Conservation (phyloP, 2,888 invertebrate genomes). For the Stenurella melanura region DNA sequence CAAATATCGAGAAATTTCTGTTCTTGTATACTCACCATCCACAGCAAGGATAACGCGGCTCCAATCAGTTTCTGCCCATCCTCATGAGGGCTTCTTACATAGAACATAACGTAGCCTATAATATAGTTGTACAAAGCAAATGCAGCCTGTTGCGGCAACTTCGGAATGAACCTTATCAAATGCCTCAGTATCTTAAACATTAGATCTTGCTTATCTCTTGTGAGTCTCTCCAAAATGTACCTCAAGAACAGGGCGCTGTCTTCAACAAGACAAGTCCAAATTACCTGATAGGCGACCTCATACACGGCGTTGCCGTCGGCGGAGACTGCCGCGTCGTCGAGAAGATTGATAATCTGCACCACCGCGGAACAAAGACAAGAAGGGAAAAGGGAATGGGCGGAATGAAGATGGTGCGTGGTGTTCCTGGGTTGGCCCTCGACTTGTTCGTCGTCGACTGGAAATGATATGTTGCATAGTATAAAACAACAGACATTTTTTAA, state of each 20-base stretch:
- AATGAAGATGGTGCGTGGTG: slow-evolving; percentile 88
- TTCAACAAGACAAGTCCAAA: slow-evolving; percentile 95
- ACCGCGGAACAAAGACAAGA: slow-evolving; percentile 97
- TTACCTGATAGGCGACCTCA: slow-evolving; percentile 96
- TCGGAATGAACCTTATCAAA: slow-evolving; percentile 93
- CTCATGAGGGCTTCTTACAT: slow-evolving; percentile 96
- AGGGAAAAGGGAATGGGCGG: slow-evolving; percentile 96
- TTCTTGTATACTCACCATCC: slow-evolving; percentile 85
- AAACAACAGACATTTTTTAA: no score
- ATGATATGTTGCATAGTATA: neutral
- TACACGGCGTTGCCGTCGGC: slow-evolving; percentile 96
- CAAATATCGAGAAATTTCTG: neutral
- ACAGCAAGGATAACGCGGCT: slow-evolving; percentile 94
- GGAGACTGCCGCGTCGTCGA: slow-evolving; percentile 98
- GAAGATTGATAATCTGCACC: slow-evolving; percentile 92
- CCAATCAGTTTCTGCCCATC: slow-evolving; percentile 96
- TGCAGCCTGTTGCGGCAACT: slow-evolving; percentile 97
- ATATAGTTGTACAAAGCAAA: slow-evolving; percentile 99
- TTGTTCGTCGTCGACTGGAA: slow-evolving; percentile 74
- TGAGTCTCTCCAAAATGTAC: slow-evolving; percentile 95
- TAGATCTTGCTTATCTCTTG: slow-evolving; percentile 93
- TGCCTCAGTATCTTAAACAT: slow-evolving; percentile 96
- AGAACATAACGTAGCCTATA: slow-evolving; percentile 99
- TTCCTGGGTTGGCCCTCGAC: slow-evolving; percentile 81
- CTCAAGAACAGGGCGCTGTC: slow-evolving; percentile 95